Evolutionary conservation across 2,797 vertebrate genomes (phyloP), one percentile per base, ranked within the genome.

Genomic region (Prunella strophiata): DNA sequence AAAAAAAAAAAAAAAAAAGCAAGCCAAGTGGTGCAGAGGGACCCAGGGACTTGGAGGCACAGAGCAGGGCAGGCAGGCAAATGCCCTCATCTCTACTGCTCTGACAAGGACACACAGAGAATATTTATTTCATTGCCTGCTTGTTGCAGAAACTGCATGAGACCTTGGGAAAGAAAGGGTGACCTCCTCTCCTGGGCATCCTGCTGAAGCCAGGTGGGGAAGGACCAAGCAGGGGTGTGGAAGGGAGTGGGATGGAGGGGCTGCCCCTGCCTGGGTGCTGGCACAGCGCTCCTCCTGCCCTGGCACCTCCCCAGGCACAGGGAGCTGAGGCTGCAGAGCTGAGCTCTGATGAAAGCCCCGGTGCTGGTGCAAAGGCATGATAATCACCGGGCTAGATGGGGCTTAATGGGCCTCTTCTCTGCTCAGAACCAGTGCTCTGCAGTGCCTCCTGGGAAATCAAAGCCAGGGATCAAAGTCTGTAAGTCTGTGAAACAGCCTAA

Each of bases 381-480:
- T 86, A 91, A 94, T 89, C 91, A 81, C 57, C 0, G 1, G 84
- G 75, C 70, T 77, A 40, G 75, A 79, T 13, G 17, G 65, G 75
- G 34, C 78, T 96, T 93, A 89, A 93, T 66, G 92, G 93, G 91
- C 19, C 88, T 94, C 88, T 84, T 22, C 91, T 83, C 78, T 71
- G 20, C 2, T 77, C 84, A 89, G 88, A 94, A 61, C 62, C 88
- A 43, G 59, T 1, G 4, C 54, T 61, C 91, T 27, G 78, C 1
- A 0, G 10, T 25, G 91, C 85, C 61, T 0, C 50, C 0, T 67
- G 92, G 92, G 94, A 96, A 96, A 96, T 96, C 92, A 96, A 95
- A 96, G 88, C 74, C 1, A 0, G 73, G 90, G 95, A 96, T 96
- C 96, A 96, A 96, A 96, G 95, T 48, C 96, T 89, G 32, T n/a